phyloP scores from a whole-genome alignment of 2,888 invertebrate genomes.

The Nemotelus pantherinus region DNA sequence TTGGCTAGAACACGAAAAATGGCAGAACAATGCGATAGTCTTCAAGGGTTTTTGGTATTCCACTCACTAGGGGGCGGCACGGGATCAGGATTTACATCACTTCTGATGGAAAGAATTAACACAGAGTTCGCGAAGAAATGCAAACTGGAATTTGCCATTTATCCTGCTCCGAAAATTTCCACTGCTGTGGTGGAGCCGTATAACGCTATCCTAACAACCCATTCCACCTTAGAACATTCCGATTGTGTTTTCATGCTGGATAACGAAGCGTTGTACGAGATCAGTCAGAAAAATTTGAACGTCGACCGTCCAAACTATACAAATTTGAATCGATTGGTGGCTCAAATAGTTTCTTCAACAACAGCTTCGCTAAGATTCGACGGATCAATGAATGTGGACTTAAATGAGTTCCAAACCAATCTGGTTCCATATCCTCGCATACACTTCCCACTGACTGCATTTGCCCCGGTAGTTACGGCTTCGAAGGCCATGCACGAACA shows the following conservation, averaged over 20 bases:
- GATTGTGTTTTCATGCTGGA: conserved; percentile 96
- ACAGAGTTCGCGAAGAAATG: conserved; percentile 89
- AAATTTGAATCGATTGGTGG: conserved; percentile 85
- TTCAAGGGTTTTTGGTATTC: conserved; percentile 83
- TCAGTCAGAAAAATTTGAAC: conserved; percentile 84
- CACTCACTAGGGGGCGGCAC: conserved; percentile 87
- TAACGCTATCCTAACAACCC: conserved; percentile 90
- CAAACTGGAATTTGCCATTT: conserved; percentile 89
- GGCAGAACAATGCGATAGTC: conserved; percentile 78
- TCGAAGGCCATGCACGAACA: conserved; percentile 46
- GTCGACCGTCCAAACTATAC: conserved; percentile 86
- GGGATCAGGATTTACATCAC: conserved; percentile 88
- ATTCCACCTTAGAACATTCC: conserved; percentile 85
- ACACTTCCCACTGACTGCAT: conserved; percentile 62
- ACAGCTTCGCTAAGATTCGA: conserved; percentile 89
- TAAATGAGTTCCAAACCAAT: conserved; percentile 88
- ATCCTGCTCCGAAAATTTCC: conserved; percentile 90
- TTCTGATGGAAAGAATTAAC: conserved; percentile 85
- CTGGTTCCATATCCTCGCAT: conserved; percentile 46
- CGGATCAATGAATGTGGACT: conserved; percentile 88
- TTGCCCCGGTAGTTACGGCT: conserved; percentile 50
- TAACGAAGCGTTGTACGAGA: conserved; percentile 95
- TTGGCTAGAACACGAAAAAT: conserved; percentile 76
- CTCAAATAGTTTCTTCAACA: conserved; percentile 86
- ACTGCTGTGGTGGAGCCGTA: conserved; percentile 96